Evolutionary conservation across 1,140 invertebrate genomes (phyloP), one percentile per base, ranked within the genome.

Genomic region (Goniozus legneri): DNA sequence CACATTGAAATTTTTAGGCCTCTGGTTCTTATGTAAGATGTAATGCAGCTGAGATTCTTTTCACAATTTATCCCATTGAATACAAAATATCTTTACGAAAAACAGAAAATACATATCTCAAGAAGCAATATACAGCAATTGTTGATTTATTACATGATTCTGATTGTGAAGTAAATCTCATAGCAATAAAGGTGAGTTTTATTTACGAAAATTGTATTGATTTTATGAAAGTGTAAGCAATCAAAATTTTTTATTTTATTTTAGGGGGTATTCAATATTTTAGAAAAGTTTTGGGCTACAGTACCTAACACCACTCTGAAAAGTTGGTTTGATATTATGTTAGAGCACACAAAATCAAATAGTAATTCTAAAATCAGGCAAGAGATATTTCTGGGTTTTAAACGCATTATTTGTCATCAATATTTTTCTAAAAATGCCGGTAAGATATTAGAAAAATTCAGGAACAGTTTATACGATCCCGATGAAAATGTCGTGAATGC

Each of bases 21-120:
- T 40, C 48, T 18, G 50, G 58, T 1, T 53, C 39, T 18, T 52
- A 22, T n/a, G 20, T 54, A 16, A 47, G 50, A 35, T 65, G 62
- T 15, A 65, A 65, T 33, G 51, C 60, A 2, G 52, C 52, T 30
- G 58, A 65, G 24, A 40, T 62, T 44, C 41, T 65, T 15, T 63
- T 65, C n/a, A 0, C 51, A 2, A 47, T 43, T 4, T 59, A 44
- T 39, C 44, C 49, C 13, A 37, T 58, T 0, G n/a, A 44, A 6
- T 32, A 45, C 3, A 30, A 27, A 27, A 14, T 2, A 19, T 2
- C 22, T 14, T 3, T 8, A 12, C 3, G 21, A 33, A n/a, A 30
- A 36, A 20, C 10, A 50, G 32, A 33, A 54, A 52, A 36, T 56
- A 12, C 7, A 8, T 33, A 8, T 4, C 4, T 52, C 8, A 13